These are phyloP conservation scores for Rhineura floridana DNA, from an alignment of 2,113 vertebrate genomes.

Conservation along the genomic window DNA sequence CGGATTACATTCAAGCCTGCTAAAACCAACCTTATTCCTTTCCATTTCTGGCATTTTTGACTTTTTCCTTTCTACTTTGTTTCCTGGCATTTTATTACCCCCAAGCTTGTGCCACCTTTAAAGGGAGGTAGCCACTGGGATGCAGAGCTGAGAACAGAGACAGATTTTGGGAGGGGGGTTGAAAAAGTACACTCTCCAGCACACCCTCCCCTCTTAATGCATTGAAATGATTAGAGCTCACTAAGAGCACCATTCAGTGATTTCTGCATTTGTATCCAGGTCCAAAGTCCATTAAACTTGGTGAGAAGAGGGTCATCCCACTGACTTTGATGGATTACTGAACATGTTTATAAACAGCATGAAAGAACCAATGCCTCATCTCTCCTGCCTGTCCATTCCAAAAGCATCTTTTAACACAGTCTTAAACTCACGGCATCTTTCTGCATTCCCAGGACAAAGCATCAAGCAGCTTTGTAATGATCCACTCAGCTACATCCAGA, in stretches of 20 bases:
- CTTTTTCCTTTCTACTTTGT: conserved; percentile 7
- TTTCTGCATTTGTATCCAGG: background rate
- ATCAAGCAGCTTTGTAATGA: conserved; percentile 63
- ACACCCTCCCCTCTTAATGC: background rate
- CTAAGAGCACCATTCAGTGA: background rate
- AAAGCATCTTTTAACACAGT: background rate
- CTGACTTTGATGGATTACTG: background rate
- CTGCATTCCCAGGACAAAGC: conserved; percentile 52
- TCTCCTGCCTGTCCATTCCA: background rate
- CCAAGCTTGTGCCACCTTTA: background rate
- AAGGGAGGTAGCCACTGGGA: background rate
- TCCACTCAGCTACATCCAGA: conserved; percentile 55
- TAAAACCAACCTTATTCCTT: background rate
- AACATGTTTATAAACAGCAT: background rate
- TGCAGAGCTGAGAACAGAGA: too few species aligned
- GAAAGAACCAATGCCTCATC: background rate
- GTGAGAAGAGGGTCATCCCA: background rate
- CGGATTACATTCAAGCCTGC: conserved; percentile 23
- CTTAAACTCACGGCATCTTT: conserved; percentile 24
- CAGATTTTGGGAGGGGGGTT: background rate
- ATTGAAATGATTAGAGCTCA: background rate
- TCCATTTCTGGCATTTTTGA: background rate
- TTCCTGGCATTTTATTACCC: conserved; percentile 3
- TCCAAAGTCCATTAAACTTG: background rate
- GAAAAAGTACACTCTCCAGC: too few species aligned